Percentiles rank a stretch among this genome's conserved stretches.
Conservation (phyloP, 2,113 vertebrate genomes). For the Guaruba guarouba region DNA sequence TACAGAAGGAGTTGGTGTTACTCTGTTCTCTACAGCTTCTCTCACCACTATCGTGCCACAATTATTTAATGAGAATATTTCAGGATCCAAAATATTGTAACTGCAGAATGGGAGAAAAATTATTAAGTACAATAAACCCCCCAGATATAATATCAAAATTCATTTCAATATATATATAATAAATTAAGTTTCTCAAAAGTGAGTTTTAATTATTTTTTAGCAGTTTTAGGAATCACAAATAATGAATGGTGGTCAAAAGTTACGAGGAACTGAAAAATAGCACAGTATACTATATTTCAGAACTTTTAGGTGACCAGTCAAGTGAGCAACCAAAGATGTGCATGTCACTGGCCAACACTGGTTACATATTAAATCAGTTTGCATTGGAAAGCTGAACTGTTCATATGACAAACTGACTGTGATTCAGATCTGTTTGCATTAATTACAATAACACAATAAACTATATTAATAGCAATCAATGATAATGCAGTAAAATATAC, state of each 20-base stretch:
- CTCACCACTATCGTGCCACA: slow-evolving; percentile 80
- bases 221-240: neutral
- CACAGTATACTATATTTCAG: neutral
- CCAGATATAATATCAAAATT: neutral
- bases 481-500: slow-evolving; percentile 49
- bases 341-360: neutral
- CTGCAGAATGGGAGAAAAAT: slow-evolving; percentile 66
- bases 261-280: neutral
- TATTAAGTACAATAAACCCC: neutral
- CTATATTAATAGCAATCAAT: neutral
- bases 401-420: neutral
- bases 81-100: slow-evolving; percentile 80
- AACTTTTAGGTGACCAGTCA: neutral
- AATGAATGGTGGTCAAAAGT: neutral
- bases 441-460: neutral
- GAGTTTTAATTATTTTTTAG: neutral
- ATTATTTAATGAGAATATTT: slow-evolving; percentile 82
- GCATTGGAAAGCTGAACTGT: neutral
- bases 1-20: neutral
- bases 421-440: neutral
- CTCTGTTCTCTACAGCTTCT: neutral
- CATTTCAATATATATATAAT: neutral
- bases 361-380: neutral
- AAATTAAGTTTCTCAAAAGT: neutral
- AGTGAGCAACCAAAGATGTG: neutral